Percentiles rank a stretch among this genome's conserved stretches.
Evolutionary conservation across 2,888 invertebrate genomes (phyloP).

Genomic region (Elgonia sp.): DNA sequence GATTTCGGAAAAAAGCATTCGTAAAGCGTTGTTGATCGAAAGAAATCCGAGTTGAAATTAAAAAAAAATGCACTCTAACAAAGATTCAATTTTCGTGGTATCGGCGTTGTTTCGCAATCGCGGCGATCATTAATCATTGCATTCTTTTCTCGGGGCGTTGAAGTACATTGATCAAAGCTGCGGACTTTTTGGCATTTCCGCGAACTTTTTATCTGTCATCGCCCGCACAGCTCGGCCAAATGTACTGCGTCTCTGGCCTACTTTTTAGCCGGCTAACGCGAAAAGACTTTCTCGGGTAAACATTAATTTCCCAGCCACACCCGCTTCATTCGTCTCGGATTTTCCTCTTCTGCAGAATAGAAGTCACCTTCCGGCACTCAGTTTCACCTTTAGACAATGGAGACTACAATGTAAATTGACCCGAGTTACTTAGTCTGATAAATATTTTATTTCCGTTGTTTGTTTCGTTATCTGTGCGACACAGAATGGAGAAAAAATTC

Average conservation of each 20-base stretch:
- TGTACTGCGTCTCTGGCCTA: slow-evolving; percentile 70
- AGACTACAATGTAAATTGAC: slow-evolving; percentile 38
- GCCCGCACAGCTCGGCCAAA: slow-evolving; percentile 54
- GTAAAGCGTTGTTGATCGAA: neutral
- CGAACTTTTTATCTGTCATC: slow-evolving; percentile 75
- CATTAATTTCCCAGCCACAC: slow-evolving; percentile 73
- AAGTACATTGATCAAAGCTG: slow-evolving; percentile 73
- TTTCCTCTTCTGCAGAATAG: slow-evolving; percentile 62
- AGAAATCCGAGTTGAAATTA: neutral
- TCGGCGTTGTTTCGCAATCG: slow-evolving; percentile 60
- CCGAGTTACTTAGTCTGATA: slow-evolving; percentile 41
- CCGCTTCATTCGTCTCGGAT: slow-evolving; percentile 65
- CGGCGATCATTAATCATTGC: slow-evolving; percentile 62
- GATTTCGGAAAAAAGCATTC: too few relatives aligned
- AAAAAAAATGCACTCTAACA: slow-evolving; percentile 16
- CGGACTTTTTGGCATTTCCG: slow-evolving; percentile 73
- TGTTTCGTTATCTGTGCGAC: slow-evolving; percentile 21
- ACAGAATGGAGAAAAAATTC: too few relatives aligned
- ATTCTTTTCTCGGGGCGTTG: slow-evolving; percentile 66
- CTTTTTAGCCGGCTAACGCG: slow-evolving; percentile 72
- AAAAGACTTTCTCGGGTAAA: slow-evolving; percentile 75
- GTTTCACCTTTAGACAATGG: slow-evolving; percentile 57
- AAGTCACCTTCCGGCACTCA: slow-evolving; percentile 67
- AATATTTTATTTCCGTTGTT: slow-evolving; percentile 40
- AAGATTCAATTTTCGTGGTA: slow-evolving; percentile 63